Percentiles rank a stretch among this genome's conserved stretches.
Evolutionary conservation across 2,113 vertebrate genomes (phyloP).

Genomic region (Albula goreensis): DNA sequence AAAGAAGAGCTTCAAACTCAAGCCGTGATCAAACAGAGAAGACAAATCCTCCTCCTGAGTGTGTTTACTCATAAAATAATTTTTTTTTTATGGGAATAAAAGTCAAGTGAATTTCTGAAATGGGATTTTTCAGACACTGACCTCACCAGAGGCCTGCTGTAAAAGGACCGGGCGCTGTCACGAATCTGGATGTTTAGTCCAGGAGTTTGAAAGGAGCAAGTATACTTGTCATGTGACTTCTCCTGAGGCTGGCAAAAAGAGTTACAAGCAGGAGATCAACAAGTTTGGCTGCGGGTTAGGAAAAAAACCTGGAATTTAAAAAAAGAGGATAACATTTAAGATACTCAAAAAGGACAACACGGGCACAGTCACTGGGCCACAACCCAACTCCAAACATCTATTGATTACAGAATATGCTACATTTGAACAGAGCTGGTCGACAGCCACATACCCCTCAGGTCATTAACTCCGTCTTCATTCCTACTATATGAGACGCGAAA

Average conservation of each 20-base stretch:
- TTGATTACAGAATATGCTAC: slow-evolving; percentile 22
- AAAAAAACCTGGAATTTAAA: too few relatives aligned
- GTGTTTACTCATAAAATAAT: too few relatives aligned
- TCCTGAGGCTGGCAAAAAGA: too few relatives aligned
- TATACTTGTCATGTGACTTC: too few relatives aligned
- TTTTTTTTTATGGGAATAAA: too few relatives aligned
- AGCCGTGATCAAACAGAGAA: not conserved
- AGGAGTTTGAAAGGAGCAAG: too few relatives aligned
- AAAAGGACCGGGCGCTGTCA: not conserved
- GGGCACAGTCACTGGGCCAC: slow-evolving; percentile 19
- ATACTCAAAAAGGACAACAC: slow-evolving; percentile 20
- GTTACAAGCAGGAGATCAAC: too few relatives aligned
- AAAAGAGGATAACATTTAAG: slow-evolving; percentile 12
- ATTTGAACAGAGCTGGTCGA: slow-evolving; percentile 22
- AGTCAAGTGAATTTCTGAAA: not conserved
- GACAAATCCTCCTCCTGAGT: not conserved
- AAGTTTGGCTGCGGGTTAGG: too few relatives aligned
- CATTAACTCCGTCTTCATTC: not conserved
- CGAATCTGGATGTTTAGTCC: not conserved
- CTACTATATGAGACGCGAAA: not conserved
- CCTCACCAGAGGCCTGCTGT: not conserved
- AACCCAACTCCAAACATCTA: slow-evolving; percentile 22
- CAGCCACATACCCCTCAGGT: not conserved
- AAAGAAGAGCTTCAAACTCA: not conserved
- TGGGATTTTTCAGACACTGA: not conserved